Evolutionary conservation across 1,140 invertebrate species (phyloP).

Genomic region (Cydia amplana): DNA sequence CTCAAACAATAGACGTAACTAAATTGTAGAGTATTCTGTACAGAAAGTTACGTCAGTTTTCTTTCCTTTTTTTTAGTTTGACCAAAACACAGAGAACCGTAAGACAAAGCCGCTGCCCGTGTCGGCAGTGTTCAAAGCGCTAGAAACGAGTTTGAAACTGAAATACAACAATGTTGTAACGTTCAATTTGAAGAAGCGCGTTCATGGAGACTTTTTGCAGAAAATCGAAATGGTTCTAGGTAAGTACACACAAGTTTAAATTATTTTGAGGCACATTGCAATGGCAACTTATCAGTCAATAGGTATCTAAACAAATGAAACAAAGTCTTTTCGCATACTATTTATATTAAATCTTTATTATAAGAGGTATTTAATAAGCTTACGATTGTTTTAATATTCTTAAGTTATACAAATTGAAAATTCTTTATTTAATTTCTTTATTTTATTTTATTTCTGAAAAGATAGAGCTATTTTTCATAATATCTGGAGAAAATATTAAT

Average conservation of each 20-base stretch:
- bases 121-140: conserved; percentile 34
- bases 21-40: background rate
- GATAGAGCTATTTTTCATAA: too few species aligned
- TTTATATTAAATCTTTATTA: too few species aligned
- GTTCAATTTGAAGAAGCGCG: conserved; percentile 39
- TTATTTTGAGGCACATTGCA: too few species aligned
- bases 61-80: conserved; percentile 7
- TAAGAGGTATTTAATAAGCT: too few species aligned
- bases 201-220: conserved; percentile 28
- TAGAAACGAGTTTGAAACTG: conserved; percentile 40
- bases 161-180: conserved; percentile 38
- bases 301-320: too few species aligned
- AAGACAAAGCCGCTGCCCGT: conserved; percentile 32
- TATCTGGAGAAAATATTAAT: too few species aligned
- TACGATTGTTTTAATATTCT: too few species aligned
- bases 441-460: too few species aligned
- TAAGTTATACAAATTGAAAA: too few species aligned
- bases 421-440: too few species aligned
- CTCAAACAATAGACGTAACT: background rate
- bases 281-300: too few species aligned
- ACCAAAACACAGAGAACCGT: conserved; percentile 2
- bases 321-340: too few species aligned
- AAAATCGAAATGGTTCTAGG: conserved; percentile 39
- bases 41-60: background rate
- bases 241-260: conserved; percentile 30